Conservation (phyloP, 2,888 invertebrate genomes). For the Melitaea athalia region DNA sequence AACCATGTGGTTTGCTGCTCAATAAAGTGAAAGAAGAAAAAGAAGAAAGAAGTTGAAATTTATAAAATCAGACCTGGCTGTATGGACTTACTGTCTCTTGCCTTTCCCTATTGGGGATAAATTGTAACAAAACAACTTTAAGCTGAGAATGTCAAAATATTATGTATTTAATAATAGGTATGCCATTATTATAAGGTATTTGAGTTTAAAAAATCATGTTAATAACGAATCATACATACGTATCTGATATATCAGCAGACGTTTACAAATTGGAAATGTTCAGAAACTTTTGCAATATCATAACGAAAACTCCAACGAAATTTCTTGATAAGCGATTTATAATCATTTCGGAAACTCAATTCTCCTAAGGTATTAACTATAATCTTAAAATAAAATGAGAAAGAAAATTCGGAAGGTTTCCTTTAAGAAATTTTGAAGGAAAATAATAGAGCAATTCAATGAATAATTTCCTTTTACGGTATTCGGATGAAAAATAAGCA, state of each 20-base stretch:
- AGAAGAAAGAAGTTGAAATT: too few relatives aligned
- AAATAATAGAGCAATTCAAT: slow-evolving; percentile 16
- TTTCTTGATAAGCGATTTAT: slow-evolving; percentile 77
- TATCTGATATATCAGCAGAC: slow-evolving; percentile 45
- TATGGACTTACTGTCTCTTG: too few relatives aligned
- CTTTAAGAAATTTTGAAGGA: slow-evolving; percentile 12
- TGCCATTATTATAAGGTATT: too few relatives aligned
- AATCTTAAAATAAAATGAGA: slow-evolving; percentile 51
- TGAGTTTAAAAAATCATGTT: slow-evolving; percentile 3
- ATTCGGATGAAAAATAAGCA: slow-evolving; percentile 23
- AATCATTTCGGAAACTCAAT: slow-evolving; percentile 60
- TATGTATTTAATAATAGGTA: too few relatives aligned
- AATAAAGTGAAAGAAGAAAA: too few relatives aligned
- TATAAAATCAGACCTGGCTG: too few relatives aligned
- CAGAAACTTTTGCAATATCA: slow-evolving; percentile 73
- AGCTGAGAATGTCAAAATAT: too few relatives aligned
- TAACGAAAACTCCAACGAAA: slow-evolving; percentile 58
- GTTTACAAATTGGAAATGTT: slow-evolving; percentile 60
- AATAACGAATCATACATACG: slow-evolving; percentile 15
- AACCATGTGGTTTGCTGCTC: too few relatives aligned
- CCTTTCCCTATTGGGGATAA: too few relatives aligned
- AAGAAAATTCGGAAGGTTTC: slow-evolving; percentile 41
- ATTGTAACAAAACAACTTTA: too few relatives aligned
- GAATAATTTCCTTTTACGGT: slow-evolving; percentile 24
- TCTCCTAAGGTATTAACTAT: slow-evolving; percentile 57